These are phyloP conservation scores for Myiothlypis chrysogaster DNA, from an alignment of 2,797 vertebrate species.

Conservation along the genomic window DNA sequence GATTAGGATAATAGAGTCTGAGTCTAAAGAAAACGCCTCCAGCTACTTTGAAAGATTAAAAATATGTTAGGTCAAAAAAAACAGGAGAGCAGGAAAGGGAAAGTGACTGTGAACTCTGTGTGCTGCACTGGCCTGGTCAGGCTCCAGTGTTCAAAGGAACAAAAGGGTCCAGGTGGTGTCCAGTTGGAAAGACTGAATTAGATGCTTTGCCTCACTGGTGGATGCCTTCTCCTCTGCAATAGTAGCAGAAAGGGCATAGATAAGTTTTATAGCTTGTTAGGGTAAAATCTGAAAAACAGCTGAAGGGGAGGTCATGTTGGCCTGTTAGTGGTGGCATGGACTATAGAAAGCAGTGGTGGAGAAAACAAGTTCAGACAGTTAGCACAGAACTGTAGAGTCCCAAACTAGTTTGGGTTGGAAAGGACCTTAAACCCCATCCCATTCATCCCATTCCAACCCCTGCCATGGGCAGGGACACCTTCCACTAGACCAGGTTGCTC, in stretches of 20 bases:
- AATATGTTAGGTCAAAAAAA: background rate
- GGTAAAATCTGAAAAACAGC: background rate
- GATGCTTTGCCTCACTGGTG: background rate
- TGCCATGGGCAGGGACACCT: background rate
- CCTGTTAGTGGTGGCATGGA: background rate
- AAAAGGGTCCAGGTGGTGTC: background rate
- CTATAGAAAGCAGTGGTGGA: background rate
- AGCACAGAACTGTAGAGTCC: background rate
- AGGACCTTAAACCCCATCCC: background rate
- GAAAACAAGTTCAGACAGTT: background rate
- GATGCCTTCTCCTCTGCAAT: background rate
- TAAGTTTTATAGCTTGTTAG: background rate
- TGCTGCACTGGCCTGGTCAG: background rate
- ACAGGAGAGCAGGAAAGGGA: background rate
- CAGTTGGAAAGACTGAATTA: background rate
- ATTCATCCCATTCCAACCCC: background rate
- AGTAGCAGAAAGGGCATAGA: background rate
- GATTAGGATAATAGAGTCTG: background rate
- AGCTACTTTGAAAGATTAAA: background rate
- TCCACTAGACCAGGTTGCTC: background rate
- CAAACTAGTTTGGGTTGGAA: background rate
- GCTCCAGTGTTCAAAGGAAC: background rate
- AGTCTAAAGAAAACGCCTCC: background rate
- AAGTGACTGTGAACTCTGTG: background rate
- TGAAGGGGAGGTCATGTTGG: background rate